phyloP scores from a whole-genome alignment of 37 sponge, comb jelly and placozoan genomes.

The Cliona cf. orientalis region DNA sequence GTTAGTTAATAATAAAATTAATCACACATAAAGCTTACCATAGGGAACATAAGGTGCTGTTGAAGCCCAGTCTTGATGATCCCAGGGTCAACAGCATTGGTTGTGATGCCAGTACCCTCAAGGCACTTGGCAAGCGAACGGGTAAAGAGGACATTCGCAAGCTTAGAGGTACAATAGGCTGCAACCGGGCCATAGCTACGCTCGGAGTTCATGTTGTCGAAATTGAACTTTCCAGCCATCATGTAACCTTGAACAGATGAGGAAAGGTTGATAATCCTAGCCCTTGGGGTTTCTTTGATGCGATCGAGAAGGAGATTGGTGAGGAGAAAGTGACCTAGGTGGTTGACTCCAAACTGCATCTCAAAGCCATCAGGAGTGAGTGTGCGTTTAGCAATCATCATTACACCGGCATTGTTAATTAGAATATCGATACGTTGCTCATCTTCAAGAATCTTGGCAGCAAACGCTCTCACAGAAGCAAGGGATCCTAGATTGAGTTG shows the following conservation, averaged over 20 bases:
- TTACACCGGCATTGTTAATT: conserved; percentile 86
- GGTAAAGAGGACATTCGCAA: conserved; percentile 86
- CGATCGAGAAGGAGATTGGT: conserved; percentile 68
- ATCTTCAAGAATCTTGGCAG: conserved; percentile 43
- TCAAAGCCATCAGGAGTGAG: conserved; percentile 66
- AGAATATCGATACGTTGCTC: conserved; percentile 73
- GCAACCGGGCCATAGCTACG: conserved; percentile 7
- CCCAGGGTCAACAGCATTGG: conserved; percentile 13
- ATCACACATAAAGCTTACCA: too few species aligned
- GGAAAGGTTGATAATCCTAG: conserved; percentile 75
- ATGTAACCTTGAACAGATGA: conserved; percentile 43
- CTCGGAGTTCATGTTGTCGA: conserved; percentile 43
- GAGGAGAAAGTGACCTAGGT: conserved; percentile 73
- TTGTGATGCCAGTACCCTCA: conserved; percentile 58
- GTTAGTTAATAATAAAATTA: too few species aligned
- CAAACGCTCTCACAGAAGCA: conserved; percentile 73
- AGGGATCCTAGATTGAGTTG: conserved; percentile 78
- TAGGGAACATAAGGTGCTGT: too few species aligned
- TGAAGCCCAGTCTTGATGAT: too few species aligned
- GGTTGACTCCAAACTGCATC: conserved; percentile 65
- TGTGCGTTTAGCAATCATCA: conserved; percentile 39
- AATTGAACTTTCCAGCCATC: conserved; percentile 22
- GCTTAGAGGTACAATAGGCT: conserved; percentile 71
- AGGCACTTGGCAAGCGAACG: conserved; percentile 65
- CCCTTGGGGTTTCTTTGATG: conserved; percentile 60